Evolutionary conservation across 2,888 invertebrate species (phyloP).

Genomic region (Bedellia somnulentella): DNA sequence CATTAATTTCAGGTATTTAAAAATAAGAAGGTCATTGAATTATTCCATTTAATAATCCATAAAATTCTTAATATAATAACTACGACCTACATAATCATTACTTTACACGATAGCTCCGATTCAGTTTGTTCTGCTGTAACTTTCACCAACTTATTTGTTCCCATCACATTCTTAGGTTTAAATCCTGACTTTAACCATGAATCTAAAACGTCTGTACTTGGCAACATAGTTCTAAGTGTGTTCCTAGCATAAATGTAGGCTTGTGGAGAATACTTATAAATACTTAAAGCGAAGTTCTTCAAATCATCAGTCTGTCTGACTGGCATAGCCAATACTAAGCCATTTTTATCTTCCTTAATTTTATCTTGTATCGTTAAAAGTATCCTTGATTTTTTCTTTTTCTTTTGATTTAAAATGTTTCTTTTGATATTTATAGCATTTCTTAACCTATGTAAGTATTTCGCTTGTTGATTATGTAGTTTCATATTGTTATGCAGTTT

Average conservation of each 20-base stretch:
- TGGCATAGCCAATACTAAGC: slow-evolving; percentile 46
- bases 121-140: slow-evolving; percentile 41
- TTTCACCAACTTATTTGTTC: slow-evolving; percentile 31
- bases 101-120: slow-evolving; percentile 38
- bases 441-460: slow-evolving; percentile 27
- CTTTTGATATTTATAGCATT: slow-evolving; percentile 39
- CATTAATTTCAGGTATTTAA: too few relatives aligned
- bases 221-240: slow-evolving; percentile 40
- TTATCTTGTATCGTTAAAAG: slow-evolving; percentile 43
- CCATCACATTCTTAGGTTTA: slow-evolving; percentile 31
- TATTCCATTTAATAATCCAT: too few relatives aligned
- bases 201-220: slow-evolving; percentile 42
- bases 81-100: too few relatives aligned
- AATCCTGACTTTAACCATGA: slow-evolving; percentile 38
- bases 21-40: too few relatives aligned
- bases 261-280: slow-evolving; percentile 51
- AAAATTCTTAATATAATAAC: too few relatives aligned
- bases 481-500: slow-evolving; percentile 37
- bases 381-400: slow-evolving; percentile 45
- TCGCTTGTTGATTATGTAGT: slow-evolving; percentile 33
- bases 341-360: slow-evolving; percentile 42
- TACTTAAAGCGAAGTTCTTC: slow-evolving; percentile 44
- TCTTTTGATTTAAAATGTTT: slow-evolving; percentile 33
- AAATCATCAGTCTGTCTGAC: slow-evolving; percentile 44
- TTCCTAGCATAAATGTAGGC: slow-evolving; percentile 48